Base-by-base conservation (phyloP, 2,797 vertebrate genomes). In the Acanthurus leucopareius region DNA sequence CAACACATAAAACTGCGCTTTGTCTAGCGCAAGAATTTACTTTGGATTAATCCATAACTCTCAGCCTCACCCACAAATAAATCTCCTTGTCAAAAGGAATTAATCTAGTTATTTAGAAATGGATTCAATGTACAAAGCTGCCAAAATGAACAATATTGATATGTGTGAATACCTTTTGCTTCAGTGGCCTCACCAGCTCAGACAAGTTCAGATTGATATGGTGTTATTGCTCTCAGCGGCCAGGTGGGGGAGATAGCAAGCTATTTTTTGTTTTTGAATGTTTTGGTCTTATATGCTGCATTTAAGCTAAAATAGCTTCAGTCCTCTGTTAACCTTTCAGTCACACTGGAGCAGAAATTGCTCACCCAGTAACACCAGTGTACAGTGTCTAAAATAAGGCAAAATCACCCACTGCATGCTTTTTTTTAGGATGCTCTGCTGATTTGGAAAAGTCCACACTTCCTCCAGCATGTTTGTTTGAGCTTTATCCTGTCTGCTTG, bases 161-260 rank as follows among this genome's bases (percentile, higher is more conserved):
- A 22, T 17, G 16, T 48, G 38, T 70, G 32, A 76, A 10, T 0
- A 10, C 42, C 68, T 15, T 68, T 15, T 25, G 57, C 14, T 45
- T 58, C 22, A 0, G 20, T 17, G 9, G 11, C 11, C 10, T 78
- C 54, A 44, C 70, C 8, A 44, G 60, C 69, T 20, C n/a, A 51
- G 49, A 47, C 73, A 59, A 40, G 63, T 70, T 16, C 13, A 51
- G 25, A 53, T 2, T 8, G 68, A 22, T 45, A 40, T 5, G 63
- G 9, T 75, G 82, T 58, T 17, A 20, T 83, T 80, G 25, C 78
- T 58, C 20, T 3, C 15, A 57, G 59, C 47, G 35, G 40, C 90
- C 93, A 93, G 74, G 3, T 79, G 91, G 86, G 69, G 90, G 93
- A 70, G 88, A 58, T 62, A 83, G 75, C 11, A 47, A 61, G 69